These are phyloP conservation scores for Andrena haemorrhoa DNA, from an alignment of 2,888 invertebrate species.

Conservation along the genomic window DNA sequence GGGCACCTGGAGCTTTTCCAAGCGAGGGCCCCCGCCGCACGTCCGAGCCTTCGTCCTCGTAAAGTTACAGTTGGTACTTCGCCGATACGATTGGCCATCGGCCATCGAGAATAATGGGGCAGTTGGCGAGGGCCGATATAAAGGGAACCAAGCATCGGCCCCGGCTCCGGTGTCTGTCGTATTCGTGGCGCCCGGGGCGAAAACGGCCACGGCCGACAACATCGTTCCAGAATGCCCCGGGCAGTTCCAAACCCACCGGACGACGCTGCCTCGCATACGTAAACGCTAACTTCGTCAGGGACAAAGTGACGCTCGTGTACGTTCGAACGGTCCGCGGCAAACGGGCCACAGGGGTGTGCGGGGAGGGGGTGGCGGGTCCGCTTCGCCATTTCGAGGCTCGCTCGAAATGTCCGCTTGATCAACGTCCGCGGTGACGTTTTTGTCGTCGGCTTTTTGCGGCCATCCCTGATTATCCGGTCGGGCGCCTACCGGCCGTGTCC, in stretches of 20 bases:
- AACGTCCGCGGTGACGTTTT: constrained; percentile 38
- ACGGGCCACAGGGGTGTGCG: background rate
- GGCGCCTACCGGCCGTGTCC: constrained; percentile 3
- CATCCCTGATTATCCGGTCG: constrained; percentile 25
- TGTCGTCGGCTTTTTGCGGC: constrained; percentile 39
- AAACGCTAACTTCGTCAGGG: constrained; percentile 80
- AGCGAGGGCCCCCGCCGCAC: constrained; percentile 24
- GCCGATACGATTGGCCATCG: constrained; percentile 81
- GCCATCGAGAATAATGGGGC: constrained; percentile 82
- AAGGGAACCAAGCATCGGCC: constrained; percentile 70
- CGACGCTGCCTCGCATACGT: constrained; percentile 79
- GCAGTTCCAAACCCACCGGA: constrained; percentile 80
- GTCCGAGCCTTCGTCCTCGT: constrained; percentile 69
- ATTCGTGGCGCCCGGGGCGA: constrained; percentile 77
- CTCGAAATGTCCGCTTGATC: constrained; percentile 52
- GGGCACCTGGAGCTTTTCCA: constrained; percentile 64
- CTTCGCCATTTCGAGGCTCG: constrained; percentile 64
- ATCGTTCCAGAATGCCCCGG: constrained; percentile 80
- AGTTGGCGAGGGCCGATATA: constrained; percentile 80
- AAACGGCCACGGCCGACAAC: constrained; percentile 84
- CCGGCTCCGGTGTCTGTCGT: constrained; percentile 73
- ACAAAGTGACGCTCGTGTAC: constrained; percentile 76
- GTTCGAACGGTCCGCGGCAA: constrained; percentile 27
- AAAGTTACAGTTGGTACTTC: constrained; percentile 79
- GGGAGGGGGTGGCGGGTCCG: constrained; percentile 28